Evolutionary conservation across 92 coral and sea anemone species (phyloP).

Genomic region (Zoanthus sociatus): DNA sequence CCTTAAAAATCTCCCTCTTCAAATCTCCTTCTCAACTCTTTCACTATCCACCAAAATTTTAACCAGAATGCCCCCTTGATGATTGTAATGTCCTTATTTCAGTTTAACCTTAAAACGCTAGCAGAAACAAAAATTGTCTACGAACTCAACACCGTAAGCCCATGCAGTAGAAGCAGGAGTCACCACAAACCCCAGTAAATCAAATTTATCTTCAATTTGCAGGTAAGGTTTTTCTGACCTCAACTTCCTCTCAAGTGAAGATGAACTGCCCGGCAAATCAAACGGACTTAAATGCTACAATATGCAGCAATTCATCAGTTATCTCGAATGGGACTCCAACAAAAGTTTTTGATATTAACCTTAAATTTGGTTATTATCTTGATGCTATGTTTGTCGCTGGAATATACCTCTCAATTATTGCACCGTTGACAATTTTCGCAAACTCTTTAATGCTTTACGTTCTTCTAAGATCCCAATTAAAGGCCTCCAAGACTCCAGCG

Average conservation of each 20-base stretch:
- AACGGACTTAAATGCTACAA: neutral
- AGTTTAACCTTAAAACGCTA: too few relatives aligned
- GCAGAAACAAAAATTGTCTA: too few relatives aligned
- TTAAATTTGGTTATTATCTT: neutral
- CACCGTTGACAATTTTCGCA: conserved; percentile 19
- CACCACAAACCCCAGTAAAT: too few relatives aligned
- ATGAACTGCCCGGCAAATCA: conserved; percentile 1
- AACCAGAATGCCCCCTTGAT: too few relatives aligned
- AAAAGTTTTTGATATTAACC: neutral
- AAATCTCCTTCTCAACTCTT: too few relatives aligned
- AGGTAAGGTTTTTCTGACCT: neutral
- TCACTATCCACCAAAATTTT: too few relatives aligned
- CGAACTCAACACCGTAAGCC: too few relatives aligned
- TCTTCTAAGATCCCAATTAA: neutral
- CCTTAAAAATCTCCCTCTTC: too few relatives aligned
- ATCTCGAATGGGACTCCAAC: neutral
- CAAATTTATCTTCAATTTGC: neutral
- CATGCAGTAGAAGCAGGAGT: too few relatives aligned
- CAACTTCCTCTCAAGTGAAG: neutral
- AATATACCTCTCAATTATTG: conserved; percentile 1
- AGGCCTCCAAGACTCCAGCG: conserved; percentile 1
- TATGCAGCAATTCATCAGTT: neutral
- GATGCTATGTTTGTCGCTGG: neutral
- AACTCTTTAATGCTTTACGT: conserved; percentile 1
- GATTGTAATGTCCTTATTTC: too few relatives aligned